Percentiles rank a stretch among this genome's conserved stretches.
phyloP scores from a whole-genome alignment of 2,888 invertebrate genomes.

The Eulithis prunata region DNA sequence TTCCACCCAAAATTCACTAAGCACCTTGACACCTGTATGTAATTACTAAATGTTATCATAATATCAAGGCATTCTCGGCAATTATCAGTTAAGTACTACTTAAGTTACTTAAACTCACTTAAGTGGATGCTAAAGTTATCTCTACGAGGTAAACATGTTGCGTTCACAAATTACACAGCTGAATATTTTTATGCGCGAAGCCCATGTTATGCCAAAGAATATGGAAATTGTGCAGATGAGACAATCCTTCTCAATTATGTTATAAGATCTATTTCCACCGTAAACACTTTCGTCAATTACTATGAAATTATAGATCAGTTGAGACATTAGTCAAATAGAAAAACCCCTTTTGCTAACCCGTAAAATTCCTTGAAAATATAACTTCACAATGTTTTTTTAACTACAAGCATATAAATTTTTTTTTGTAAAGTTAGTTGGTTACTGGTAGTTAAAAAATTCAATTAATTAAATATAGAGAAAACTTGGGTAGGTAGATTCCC shows the following conservation, averaged over 20 bases:
- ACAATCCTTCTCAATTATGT: neutral
- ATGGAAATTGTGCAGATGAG: slow-evolving; percentile 7
- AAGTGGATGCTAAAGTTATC: slow-evolving; percentile 51
- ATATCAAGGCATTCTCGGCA: slow-evolving; percentile 43
- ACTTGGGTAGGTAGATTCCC: too few species aligned
- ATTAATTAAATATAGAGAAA: too few species aligned
- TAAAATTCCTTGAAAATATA: too few species aligned
- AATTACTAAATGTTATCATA: slow-evolving; percentile 41
- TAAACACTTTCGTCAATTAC: too few species aligned
- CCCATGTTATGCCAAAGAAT: slow-evolving; percentile 42
- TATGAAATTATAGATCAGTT: too few species aligned
- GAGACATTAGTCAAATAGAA: too few species aligned
- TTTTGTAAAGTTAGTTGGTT: too few species aligned
- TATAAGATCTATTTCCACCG: too few species aligned
- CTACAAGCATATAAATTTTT: too few species aligned
- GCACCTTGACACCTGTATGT: slow-evolving; percentile 37
- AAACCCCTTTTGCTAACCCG: too few species aligned
- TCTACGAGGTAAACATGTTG: slow-evolving; percentile 48
- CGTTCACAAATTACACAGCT: slow-evolving; percentile 44
- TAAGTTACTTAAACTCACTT: slow-evolving; percentile 48
- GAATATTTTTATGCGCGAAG: slow-evolving; percentile 40
- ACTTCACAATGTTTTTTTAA: too few species aligned
- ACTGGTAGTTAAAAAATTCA: too few species aligned
- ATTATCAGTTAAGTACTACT: slow-evolving; percentile 49
- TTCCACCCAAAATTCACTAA: slow-evolving; percentile 13